These are phyloP conservation scores for Xylota segnis DNA, from an alignment of 2,888 invertebrate genomes.

Conservation along the genomic window DNA sequence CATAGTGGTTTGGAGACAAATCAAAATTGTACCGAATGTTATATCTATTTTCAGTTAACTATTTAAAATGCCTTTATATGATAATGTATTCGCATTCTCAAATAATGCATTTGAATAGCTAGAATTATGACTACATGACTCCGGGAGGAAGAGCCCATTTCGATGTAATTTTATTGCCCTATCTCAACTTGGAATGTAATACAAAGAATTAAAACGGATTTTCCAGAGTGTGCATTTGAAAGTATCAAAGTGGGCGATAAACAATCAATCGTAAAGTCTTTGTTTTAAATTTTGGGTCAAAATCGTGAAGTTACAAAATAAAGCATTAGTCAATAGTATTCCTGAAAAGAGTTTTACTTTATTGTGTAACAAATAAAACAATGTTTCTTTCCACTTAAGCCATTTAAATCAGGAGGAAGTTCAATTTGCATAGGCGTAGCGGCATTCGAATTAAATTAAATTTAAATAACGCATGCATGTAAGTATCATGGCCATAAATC, in stretches of 20 bases:
- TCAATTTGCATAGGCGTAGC: constrained; percentile 37
- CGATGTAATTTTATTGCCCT: constrained; percentile 40
- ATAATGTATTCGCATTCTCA: neutral
- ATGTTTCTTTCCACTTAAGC: constrained; percentile 20
- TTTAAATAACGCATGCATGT: constrained; percentile 19
- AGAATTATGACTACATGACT: constrained; percentile 37
- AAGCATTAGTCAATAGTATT: constrained; percentile 41
- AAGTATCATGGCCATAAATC: constrained; percentile 32
- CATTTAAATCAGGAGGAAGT: constrained; percentile 22
- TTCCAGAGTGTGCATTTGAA: constrained; percentile 24
- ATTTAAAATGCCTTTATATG: neutral
- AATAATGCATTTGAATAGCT: constrained; percentile 3
- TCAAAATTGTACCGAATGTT: neutral
- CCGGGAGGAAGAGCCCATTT: constrained; percentile 33
- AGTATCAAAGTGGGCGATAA: constrained; percentile 45
- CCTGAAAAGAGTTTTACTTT: constrained; percentile 21
- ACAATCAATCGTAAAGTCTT: constrained; percentile 59
- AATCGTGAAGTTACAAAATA: constrained; percentile 46
- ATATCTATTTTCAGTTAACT: neutral
- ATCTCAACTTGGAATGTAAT: constrained; percentile 14
- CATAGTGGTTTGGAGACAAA: too few relatives aligned
- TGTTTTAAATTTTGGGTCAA: constrained; percentile 56
- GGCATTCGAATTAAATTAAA: constrained; percentile 18
- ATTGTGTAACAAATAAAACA: constrained; percentile 47
- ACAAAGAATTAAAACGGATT: constrained; percentile 21